phyloP scores from a whole-genome alignment of 2,888 invertebrate species.

The Polymixis lichenea region DNA sequence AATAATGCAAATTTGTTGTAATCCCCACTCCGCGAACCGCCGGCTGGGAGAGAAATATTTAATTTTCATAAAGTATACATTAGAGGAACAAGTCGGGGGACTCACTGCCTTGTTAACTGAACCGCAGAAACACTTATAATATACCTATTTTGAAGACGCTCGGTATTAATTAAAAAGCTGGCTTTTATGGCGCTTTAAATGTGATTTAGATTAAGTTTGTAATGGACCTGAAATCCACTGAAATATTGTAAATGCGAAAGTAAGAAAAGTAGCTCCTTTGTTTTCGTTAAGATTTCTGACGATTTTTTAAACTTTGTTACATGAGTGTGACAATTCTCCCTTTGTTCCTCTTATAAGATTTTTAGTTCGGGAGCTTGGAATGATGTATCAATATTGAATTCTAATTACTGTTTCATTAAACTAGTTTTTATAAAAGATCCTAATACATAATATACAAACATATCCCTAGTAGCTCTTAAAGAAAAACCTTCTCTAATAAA shows the following conservation, averaged over 20 bases:
- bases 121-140: slow-evolving; percentile 66
- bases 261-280: background rate
- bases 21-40: slow-evolving; percentile 84
- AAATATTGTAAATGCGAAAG: slow-evolving; percentile 11
- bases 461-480: background rate
- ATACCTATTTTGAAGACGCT: slow-evolving; percentile 60
- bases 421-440: background rate
- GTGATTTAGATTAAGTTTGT: slow-evolving; percentile 47
- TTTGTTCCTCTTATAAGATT: background rate
- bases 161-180: slow-evolving; percentile 57
- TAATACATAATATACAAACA: background rate
- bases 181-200: slow-evolving; percentile 47
- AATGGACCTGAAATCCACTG: slow-evolving; percentile 34
- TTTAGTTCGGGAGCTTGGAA: background rate
- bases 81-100: slow-evolving; percentile 80
- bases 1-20: slow-evolving; percentile 90
- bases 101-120: slow-evolving; percentile 70
- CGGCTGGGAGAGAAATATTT: slow-evolving; percentile 87
- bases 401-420: background rate
- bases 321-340: background rate
- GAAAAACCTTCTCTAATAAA: slow-evolving; percentile 65
- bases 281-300: background rate
- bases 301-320: background rate
- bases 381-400: background rate
- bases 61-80: slow-evolving; percentile 90